Percentiles rank a stretch among this genome's conserved stretches.
These are phyloP conservation scores for Rutilus rutilus DNA, from an alignment of 2,113 vertebrate genomes.

Conservation along the genomic window DNA sequence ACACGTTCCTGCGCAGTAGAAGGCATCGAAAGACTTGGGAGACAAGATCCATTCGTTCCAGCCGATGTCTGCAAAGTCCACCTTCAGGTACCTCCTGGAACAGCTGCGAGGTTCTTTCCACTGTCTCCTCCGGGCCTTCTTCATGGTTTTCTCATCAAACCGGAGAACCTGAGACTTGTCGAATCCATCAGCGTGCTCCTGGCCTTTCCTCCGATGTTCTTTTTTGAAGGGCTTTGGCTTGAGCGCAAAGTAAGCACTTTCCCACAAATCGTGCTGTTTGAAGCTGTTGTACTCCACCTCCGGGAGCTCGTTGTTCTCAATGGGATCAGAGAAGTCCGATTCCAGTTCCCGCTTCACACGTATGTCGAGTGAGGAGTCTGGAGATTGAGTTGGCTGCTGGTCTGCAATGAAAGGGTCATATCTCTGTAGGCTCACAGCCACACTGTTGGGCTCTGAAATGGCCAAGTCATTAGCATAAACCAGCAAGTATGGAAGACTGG, in stretches of 20 bases:
- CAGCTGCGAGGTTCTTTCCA: conserved; percentile 91
- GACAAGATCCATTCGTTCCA: conserved; percentile 98
- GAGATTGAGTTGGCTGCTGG: conserved; percentile 70
- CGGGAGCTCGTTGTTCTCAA: conserved; percentile 79
- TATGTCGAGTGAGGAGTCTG: conserved; percentile 66
- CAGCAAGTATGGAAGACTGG: conserved; percentile 84
- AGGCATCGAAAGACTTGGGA: conserved; percentile 95
- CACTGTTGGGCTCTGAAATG: conserved; percentile 93
- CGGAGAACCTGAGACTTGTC: conserved; percentile 84
- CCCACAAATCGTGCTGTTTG: conserved; percentile 87
- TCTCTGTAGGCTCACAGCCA: conserved; percentile 87
- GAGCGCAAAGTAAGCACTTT: conserved; percentile 82
- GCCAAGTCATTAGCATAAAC: conserved; percentile 87
- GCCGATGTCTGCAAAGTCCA: conserved; percentile 96
- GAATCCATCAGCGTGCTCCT: conserved; percentile 66
- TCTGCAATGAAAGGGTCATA: conserved; percentile 85
- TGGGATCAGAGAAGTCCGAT: conserved; percentile 79
- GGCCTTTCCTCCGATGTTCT: conserved; percentile 76
- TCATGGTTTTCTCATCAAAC: conserved; percentile 96
- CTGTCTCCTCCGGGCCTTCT: conserved; percentile 89
- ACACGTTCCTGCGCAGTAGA: conserved; percentile 91
- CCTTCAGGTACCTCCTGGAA: conserved; percentile 89
- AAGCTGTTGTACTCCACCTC: conserved; percentile 79
- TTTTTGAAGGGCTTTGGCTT: conserved; percentile 82
- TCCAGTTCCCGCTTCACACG: conserved; percentile 69